Conservation (phyloP, 2,113 vertebrate species). For the Periophthalmus modestus region DNA sequence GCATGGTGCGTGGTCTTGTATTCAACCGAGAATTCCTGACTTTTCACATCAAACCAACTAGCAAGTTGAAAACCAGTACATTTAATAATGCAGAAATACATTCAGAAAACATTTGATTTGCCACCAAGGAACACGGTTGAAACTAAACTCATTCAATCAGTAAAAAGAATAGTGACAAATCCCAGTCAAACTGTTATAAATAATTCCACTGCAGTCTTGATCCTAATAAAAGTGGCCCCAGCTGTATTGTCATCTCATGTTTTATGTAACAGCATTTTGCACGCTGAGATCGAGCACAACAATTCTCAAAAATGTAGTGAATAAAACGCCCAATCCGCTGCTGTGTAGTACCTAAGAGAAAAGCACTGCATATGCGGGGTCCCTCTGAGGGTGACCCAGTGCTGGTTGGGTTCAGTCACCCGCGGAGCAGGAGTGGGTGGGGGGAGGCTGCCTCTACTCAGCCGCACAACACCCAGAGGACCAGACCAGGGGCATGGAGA, state of each 20-base stretch:
- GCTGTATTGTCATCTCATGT: not conserved
- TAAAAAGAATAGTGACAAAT: not conserved
- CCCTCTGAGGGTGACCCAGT: constrained; percentile 34
- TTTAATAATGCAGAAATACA: too few species aligned
- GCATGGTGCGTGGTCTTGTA: too few species aligned
- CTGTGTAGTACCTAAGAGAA: constrained; percentile 12
- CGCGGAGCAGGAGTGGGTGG: constrained; percentile 19
- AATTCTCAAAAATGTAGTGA: constrained; percentile 43
- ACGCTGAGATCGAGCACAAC: constrained; percentile 24
- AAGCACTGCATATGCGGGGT: constrained; percentile 30
- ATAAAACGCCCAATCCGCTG: constrained; percentile 42
- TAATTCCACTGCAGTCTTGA: not conserved
- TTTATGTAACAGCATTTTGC: not conserved
- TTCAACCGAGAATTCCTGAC: too few species aligned
- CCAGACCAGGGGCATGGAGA: constrained; percentile 32
- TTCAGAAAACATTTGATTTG: not conserved
- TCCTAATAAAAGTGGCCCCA: not conserved
- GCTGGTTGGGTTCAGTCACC: constrained; percentile 35
- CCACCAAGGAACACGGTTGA: not conserved
- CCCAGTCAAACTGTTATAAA: not conserved
- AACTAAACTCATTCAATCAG: not conserved
- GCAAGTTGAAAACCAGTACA: too few species aligned
- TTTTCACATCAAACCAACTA: too few species aligned
- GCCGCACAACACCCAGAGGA: constrained; percentile 44
- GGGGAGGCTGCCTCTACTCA: constrained; percentile 34